Evolutionary conservation across 2,888 invertebrate species (phyloP).

Genomic region (Ichneumoninae sp.): DNA sequence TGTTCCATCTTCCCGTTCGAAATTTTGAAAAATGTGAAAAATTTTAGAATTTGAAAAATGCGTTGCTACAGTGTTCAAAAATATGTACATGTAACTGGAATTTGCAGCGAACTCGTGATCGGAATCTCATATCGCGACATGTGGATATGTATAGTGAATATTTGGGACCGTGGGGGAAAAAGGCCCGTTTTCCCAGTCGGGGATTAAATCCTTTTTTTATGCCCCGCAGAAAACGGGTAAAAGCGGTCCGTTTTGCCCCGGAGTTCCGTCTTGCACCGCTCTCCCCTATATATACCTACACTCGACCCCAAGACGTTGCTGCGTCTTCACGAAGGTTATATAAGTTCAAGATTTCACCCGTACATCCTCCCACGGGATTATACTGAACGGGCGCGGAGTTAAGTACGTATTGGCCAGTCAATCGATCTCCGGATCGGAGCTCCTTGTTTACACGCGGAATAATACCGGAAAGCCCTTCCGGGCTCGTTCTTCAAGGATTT

Average conservation of each 20-base stretch:
- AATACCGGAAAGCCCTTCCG: constrained; percentile 25
- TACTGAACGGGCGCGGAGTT: constrained; percentile 28
- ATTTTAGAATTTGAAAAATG: constrained; percentile 20
- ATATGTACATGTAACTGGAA: constrained; percentile 35
- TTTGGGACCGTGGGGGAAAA: neutral
- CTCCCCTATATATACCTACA: neutral
- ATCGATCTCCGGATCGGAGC: constrained; percentile 17
- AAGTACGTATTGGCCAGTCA: constrained; percentile 49
- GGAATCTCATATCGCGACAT: constrained; percentile 50
- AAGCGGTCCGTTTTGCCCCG: neutral
- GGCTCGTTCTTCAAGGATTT: constrained; percentile 30
- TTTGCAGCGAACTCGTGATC: constrained; percentile 40
- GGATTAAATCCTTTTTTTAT: neutral
- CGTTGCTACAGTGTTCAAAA: constrained; percentile 14
- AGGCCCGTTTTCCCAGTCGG: neutral
- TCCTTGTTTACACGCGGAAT: constrained; percentile 46
- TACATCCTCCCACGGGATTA: constrained; percentile 36
- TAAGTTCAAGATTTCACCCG: constrained; percentile 13
- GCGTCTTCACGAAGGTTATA: neutral
- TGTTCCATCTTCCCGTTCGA: neutral
- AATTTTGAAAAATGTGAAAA: neutral
- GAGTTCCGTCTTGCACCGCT: neutral
- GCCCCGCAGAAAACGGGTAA: neutral
- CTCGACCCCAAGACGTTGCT: neutral
- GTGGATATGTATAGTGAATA: constrained; percentile 6